phyloP scores from a whole-genome alignment of 2,113 vertebrate species.

The Artemisiospiza belli region DNA sequence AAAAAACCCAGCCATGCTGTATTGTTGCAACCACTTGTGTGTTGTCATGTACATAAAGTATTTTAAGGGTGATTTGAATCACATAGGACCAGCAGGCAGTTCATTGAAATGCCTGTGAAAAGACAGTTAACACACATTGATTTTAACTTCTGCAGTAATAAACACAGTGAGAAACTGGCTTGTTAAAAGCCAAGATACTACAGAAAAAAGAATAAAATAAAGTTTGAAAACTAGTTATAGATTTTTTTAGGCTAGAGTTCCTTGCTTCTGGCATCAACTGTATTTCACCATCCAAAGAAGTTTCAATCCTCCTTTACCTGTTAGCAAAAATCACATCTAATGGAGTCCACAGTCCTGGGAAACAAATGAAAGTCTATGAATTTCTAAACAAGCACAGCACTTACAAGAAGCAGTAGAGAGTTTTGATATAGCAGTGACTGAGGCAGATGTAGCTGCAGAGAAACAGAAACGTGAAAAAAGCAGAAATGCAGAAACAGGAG shows the following conservation, averaged over 20 bases:
- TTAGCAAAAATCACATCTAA: neutral
- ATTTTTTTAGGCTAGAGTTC: neutral
- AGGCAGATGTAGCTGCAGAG: neutral
- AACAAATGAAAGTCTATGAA: neutral
- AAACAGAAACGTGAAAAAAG: neutral
- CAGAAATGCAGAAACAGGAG: neutral
- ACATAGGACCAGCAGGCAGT: neutral
- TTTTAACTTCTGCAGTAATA: conserved; percentile 40
- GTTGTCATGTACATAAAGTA: neutral
- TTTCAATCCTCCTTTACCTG: neutral
- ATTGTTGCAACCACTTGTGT: neutral
- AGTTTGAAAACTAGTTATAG: neutral
- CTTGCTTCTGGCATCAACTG: neutral
- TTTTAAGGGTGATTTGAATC: conserved; percentile 2
- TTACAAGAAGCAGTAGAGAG: neutral
- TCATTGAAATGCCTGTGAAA: neutral
- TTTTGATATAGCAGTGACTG: neutral
- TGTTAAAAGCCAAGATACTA: neutral
- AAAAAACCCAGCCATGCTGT: fast-evolving
- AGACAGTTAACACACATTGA: neutral
- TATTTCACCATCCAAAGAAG: neutral
- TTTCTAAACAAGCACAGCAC: neutral
- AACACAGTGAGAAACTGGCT: neutral
- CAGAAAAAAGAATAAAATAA: neutral
- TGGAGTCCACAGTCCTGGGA: neutral